Conservation (phyloP, 2,797 vertebrate species). For the Enteromius fasciolatus region DNA sequence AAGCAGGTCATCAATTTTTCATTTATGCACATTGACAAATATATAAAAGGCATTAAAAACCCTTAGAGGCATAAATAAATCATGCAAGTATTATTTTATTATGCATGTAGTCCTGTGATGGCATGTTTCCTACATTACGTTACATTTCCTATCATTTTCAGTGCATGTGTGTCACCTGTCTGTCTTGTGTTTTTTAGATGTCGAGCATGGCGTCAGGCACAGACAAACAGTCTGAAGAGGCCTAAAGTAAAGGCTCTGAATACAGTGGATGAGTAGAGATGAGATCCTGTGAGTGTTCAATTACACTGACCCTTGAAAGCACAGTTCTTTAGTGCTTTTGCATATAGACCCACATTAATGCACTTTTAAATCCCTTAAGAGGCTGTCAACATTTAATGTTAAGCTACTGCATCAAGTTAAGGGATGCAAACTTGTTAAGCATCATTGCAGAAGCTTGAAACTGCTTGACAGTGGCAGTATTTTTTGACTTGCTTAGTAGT, state of each 20-base stretch:
- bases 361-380: background rate
- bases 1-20: background rate
- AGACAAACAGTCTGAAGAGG: background rate
- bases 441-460: background rate
- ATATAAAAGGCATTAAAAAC: background rate
- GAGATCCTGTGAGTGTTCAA: constrained; percentile 4
- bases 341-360: constrained; percentile 8
- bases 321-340: background rate
- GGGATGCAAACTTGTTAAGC: background rate
- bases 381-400: background rate
- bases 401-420: background rate
- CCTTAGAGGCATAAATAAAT: background rate
- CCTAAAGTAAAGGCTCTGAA: background rate
- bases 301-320: background rate
- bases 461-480: no score
- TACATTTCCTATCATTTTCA: background rate
- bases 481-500: no score
- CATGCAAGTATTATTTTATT: background rate
- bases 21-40: background rate
- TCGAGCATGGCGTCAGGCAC: background rate
- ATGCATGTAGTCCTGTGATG: background rate
- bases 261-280: background rate
- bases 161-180: background rate
- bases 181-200: background rate
- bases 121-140: no score